Evolutionary conservation across 2,113 vertebrate genomes (phyloP), one percentile per base, ranked within the genome.

Genomic region (Lagopus leucura): DNA sequence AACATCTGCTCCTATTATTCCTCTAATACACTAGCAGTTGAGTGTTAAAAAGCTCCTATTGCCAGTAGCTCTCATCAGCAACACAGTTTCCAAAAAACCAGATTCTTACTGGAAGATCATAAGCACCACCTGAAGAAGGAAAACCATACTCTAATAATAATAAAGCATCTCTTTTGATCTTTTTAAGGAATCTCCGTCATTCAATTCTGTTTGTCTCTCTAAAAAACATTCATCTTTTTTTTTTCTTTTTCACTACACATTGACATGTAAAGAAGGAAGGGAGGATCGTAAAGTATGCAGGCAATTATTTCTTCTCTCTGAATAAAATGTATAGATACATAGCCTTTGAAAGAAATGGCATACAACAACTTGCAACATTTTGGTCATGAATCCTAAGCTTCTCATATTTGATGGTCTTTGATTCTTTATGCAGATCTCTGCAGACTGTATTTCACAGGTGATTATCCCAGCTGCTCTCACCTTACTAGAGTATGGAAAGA

Each of bases 1-100:
- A 96, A 94, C 93, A 95, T 94, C 94, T 97, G 95, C 72, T 94
- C 80, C 93, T 57, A 93, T 96, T 96, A 92, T 95, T 91, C 78
- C 82, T 94, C 78, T 76, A 96, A 92, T 81, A 95, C 93, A 91
- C 69, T 54, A 88, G 69, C 70, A 81, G 55, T 67, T 77, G 34
- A 82, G 69, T 74, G 47, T 50, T 66, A 93, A 72, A 93, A 89
- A 82, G 90, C 73, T 75, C 60, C 82, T 90, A 48, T 4, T 93
- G 73, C 86, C 92, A 90, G 82, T 72, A 88, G 86, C 70, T 84
- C 58, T 84, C 82, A 78, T 77, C 86, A 90, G 80, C 69, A 71
- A 61, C 42, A 43, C 60, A 66, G 36, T 25, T 58, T 73, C 72
- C 61, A 77, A 83, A 93, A 93, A 84, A 63, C 24, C 52, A 72